Conservation (phyloP, 2,888 invertebrate genomes). For the Perizoma flavofasciatum region DNA sequence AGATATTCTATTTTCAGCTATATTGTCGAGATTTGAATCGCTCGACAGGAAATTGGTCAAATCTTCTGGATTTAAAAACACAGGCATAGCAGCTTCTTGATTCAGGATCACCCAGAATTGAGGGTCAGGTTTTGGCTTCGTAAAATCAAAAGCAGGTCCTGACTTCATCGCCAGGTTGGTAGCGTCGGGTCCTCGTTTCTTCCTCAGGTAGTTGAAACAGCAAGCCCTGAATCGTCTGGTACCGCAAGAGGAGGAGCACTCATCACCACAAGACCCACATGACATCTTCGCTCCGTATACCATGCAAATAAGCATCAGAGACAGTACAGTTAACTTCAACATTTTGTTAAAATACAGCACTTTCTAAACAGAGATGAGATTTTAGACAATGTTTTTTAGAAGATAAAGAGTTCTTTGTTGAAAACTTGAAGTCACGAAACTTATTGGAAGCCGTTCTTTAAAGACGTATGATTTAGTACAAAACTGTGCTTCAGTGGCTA, state of each 20-base stretch:
- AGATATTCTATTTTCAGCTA: neutral
- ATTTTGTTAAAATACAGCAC: constrained; percentile 2
- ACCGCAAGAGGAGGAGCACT: constrained; percentile 84
- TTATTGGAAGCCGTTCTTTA: neutral
- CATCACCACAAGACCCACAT: constrained; percentile 81
- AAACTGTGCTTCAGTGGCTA: too few relatives aligned
- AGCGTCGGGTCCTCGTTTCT: constrained; percentile 27
- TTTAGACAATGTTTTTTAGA: too few relatives aligned
- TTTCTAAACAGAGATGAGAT: too few relatives aligned
- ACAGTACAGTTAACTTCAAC: constrained; percentile 2
- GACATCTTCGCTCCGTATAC: constrained; percentile 19
- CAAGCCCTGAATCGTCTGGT: constrained; percentile 85
- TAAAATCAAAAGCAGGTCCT: neutral
- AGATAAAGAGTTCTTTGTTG: too few relatives aligned
- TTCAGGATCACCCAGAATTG: neutral
- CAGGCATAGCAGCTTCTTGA: neutral
- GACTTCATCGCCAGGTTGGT: neutral
- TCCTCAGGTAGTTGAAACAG: constrained; percentile 86
- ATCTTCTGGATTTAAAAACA: neutral
- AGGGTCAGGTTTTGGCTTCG: too few relatives aligned
- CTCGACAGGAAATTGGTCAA: neutral
- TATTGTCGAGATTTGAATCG: neutral
- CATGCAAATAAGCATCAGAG: constrained; percentile 8
- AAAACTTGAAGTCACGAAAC: too few relatives aligned
- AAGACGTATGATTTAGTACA: neutral